phyloP scores from a whole-genome alignment of 2,113 vertebrate genomes.

The Variabilichromis moorii region DNA sequence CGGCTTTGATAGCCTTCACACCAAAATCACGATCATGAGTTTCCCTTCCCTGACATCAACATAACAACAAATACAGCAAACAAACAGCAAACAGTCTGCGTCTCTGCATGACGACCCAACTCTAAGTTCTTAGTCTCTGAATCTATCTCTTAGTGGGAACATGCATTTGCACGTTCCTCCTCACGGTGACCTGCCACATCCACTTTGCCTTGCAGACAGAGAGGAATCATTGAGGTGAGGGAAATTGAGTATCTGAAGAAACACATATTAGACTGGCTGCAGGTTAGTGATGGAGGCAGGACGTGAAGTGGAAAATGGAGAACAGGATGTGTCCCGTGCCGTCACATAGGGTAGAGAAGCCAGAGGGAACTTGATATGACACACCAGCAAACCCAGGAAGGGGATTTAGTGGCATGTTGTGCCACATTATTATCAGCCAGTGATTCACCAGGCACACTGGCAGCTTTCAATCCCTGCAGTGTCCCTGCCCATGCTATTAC shows the following conservation, averaged over 20 bases:
- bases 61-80: not conserved
- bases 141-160: not conserved
- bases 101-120: not conserved
- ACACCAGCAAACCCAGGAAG: slow-evolving; percentile 37
- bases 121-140: not conserved
- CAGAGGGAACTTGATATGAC: slow-evolving; percentile 48
- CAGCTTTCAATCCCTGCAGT: slow-evolving; percentile 41
- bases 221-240: slow-evolving; percentile 12
- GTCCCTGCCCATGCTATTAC: slow-evolving; percentile 20
- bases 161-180: not conserved
- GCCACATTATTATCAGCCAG: slow-evolving; percentile 61
- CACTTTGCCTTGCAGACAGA: slow-evolving; percentile 10
- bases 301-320: slow-evolving; percentile 38
- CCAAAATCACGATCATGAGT: not conserved
- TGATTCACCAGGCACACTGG: slow-evolving; percentile 52
- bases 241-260: slow-evolving; percentile 30
- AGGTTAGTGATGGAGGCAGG: slow-evolving; percentile 42
- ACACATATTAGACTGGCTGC: slow-evolving; percentile 35
- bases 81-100: not conserved
- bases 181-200: slow-evolving; percentile 19
- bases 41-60: not conserved
- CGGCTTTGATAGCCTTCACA: not conserved
- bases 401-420: slow-evolving; percentile 52
- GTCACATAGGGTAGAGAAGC: slow-evolving; percentile 14
- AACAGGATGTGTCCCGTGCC: slow-evolving; percentile 31